Evolutionary conservation across 2,113 vertebrate genomes (phyloP), one percentile per base, ranked within the genome.

Genomic region (Eubucco bourcierii): DNA sequence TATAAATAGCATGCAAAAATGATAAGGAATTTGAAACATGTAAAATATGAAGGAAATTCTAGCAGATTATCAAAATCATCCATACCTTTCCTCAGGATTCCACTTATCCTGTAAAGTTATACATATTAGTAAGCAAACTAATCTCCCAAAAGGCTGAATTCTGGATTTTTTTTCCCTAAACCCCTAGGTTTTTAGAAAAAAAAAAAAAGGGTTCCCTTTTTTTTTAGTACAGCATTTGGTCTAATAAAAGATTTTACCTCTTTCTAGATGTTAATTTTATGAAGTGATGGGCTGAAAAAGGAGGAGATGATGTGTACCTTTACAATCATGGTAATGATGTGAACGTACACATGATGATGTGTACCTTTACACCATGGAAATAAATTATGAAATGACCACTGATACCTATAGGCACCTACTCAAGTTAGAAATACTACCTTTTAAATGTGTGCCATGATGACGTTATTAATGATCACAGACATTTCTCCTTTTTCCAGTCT

Each of bases 11-110:
- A 75, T 21, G 5, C 8, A 81, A 84, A 88, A 84, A 39, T 4
- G 0, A 3, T 50, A 10, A 79, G 34, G 27, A 87, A 73, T 82
- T 47, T 72, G 12, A 78, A 58, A 8, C 7, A 17, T 20, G 16
- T 31, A 39, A 66, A 3, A 65, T 21, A 59, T 5, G n/a, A 64
- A 77, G 31, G 28, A 75, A 89, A 27, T 84, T 70, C 23, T 61
- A 50, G 19, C 9, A 15, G 6, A 8, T 18, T 85, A 5, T 63
- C 14, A 72, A 84, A 87, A 37, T 0, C 0, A 1, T 1, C 3
- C 24, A 10, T 52, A 52, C 13, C 66, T 86, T 31, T 67, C 29
- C 25, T 37, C 27, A 66, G 19, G 66, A 29, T 78, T 88, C 66
- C 47, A 55, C 31, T 71, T 87, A 44, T 29, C 10, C 18, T 75